phyloP scores from a whole-genome alignment of 2,888 invertebrate genomes.

The Seira ritae region DNA sequence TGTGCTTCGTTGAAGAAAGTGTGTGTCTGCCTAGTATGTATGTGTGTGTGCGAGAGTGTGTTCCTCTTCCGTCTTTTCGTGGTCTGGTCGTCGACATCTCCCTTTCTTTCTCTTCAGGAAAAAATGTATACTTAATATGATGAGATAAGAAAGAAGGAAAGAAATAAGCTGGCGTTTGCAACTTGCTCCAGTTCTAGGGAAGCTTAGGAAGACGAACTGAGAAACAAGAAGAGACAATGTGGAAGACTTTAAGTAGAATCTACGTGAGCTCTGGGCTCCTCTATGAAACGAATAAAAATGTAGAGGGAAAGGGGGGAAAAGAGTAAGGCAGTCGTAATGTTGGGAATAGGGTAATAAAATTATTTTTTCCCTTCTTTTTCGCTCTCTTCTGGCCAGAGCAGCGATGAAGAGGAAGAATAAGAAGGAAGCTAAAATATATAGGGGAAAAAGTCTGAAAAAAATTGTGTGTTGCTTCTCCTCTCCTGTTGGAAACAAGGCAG shows the following conservation, averaged over 20 bases:
- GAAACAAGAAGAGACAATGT: constrained; percentile 18
- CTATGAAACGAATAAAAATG: not conserved
- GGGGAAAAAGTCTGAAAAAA: too few relatives aligned
- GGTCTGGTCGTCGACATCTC: constrained; percentile 49
- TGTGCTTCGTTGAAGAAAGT: not conserved
- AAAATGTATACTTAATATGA: constrained; percentile 5
- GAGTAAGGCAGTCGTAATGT: constrained; percentile 43
- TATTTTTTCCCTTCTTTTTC: constrained; percentile 38
- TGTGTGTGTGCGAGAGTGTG: not conserved
- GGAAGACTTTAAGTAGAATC: not conserved
- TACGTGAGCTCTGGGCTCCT: not conserved
- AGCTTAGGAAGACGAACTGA: not conserved
- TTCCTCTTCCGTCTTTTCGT: constrained; percentile 17
- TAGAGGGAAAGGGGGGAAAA: not conserved
- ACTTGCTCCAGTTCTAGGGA: constrained; percentile 46
- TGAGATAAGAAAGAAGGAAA: not conserved
- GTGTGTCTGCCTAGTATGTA: not conserved
- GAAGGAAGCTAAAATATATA: not conserved
- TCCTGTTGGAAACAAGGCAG: constrained; percentile 34
- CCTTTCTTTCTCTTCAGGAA: constrained; percentile 1
- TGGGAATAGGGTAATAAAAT: constrained; percentile 64
- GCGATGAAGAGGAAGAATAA: constrained; percentile 13
- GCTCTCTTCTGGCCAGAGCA: not conserved
- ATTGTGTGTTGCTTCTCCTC: not conserved
- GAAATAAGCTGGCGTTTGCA: constrained; percentile 49